Conservation (phyloP, 2,113 vertebrate species). For the Bothrops jararaca region DNA sequence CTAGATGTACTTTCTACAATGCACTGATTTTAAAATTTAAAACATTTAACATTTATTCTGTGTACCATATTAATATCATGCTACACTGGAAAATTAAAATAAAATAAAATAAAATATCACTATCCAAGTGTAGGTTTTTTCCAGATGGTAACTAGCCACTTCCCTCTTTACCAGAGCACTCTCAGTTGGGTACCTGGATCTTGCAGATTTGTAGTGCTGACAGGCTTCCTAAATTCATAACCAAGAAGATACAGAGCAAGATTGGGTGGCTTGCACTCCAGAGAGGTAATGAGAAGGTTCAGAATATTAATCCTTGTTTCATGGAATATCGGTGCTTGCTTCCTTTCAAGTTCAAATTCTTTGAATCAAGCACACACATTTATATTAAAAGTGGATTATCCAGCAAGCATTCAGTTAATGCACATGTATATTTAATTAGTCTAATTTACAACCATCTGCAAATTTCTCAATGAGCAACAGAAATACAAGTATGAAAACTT, state of each 20-base stretch:
- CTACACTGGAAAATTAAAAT: neutral
- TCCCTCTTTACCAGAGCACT: neutral
- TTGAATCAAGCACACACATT: constrained; percentile 28
- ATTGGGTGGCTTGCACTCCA: constrained; percentile 89
- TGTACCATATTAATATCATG: constrained; percentile 3
- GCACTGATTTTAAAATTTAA: neutral
- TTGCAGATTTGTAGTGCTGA: constrained; percentile 91
- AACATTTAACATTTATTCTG: neutral
- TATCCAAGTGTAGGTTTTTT: neutral
- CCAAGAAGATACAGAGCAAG: constrained; percentile 91
- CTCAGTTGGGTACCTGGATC: constrained; percentile 80
- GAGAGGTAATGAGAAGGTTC: constrained; percentile 92
- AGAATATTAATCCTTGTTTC: constrained; percentile 95
- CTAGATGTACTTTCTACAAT: neutral
- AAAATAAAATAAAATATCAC: neutral
- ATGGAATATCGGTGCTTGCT: constrained; percentile 78
- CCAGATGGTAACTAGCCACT: neutral
- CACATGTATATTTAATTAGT: constrained; percentile 16
- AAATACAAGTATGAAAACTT: neutral
- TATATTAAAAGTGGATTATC: neutral
- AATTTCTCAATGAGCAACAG: neutral
- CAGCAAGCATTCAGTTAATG: neutral
- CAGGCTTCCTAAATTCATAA: constrained; percentile 93
- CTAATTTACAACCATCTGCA: neutral
- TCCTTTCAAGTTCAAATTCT: constrained; percentile 79